These are phyloP conservation scores for Kuschelorhynchus macadamiae DNA, from an alignment of 2,888 invertebrate species.

Conservation along the genomic window DNA sequence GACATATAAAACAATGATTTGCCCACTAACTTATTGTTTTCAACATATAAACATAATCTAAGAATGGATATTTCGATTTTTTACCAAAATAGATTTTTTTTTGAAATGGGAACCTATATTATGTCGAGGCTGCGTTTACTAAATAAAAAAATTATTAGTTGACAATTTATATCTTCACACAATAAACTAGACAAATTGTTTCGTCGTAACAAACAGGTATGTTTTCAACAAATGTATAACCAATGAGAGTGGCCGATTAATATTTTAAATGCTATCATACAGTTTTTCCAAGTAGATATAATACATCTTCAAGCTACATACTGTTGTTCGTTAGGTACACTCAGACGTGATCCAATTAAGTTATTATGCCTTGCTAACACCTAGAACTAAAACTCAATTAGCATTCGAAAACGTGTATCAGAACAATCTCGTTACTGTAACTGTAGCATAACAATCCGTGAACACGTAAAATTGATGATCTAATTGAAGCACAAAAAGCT, in stretches of 20 bases:
- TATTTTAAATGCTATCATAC: conserved; percentile 21
- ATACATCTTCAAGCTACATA: conserved; percentile 34
- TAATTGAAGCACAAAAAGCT: conserved; percentile 53
- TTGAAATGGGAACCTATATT: too few species aligned
- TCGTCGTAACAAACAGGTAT: too few species aligned
- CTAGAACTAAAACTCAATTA: conserved; percentile 39
- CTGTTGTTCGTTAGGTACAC: conserved; percentile 28
- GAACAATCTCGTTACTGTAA: conserved; percentile 26
- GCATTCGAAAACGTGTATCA: conserved; percentile 18
- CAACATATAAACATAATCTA: too few species aligned
- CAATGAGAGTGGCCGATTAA: conserved; percentile 10
- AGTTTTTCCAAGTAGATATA: neutral
- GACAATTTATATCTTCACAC: too few species aligned
- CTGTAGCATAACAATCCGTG: conserved; percentile 29
- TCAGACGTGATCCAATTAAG: conserved; percentile 30
- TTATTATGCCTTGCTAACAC: conserved; percentile 37
- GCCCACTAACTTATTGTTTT: too few species aligned
- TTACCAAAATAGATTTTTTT: too few species aligned
- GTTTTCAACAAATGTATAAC: neutral
- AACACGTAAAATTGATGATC: conserved; percentile 36
- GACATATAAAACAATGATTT: too few species aligned
- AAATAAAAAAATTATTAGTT: too few species aligned
- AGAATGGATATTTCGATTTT: too few species aligned
- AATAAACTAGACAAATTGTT: too few species aligned
- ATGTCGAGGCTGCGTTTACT: too few species aligned